Evolutionary conservation across 2,797 vertebrate species (phyloP).

Genomic region (Enteromius trimaculatus): DNA sequence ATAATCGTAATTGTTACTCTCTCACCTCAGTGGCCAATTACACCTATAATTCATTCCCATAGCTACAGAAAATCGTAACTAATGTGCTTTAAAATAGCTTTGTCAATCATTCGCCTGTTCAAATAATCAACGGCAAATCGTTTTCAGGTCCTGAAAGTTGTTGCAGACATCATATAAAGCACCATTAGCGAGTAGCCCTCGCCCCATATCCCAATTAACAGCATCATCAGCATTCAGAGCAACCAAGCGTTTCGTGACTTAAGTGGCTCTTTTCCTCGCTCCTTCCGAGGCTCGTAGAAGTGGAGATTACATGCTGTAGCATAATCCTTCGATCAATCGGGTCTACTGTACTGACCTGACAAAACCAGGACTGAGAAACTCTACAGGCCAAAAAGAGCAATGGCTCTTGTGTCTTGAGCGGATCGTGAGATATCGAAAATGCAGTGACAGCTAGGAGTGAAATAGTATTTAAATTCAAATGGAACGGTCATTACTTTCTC

Average conservation of each 20-base stretch:
- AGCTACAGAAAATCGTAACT: slow-evolving; percentile 30
- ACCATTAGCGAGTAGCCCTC: slow-evolving; percentile 59
- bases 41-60: slow-evolving; percentile 30
- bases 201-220: slow-evolving; percentile 73
- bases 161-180: slow-evolving; percentile 53
- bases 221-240: slow-evolving; percentile 64
- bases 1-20: slow-evolving; percentile 26
- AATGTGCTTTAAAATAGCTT: slow-evolving; percentile 58
- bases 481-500: slow-evolving; percentile 72
- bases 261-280: slow-evolving; percentile 65
- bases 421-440: slow-evolving; percentile 67
- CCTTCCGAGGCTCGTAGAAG: slow-evolving; percentile 35
- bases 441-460: slow-evolving; percentile 69
- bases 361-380: slow-evolving; percentile 31
- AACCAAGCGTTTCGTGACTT: slow-evolving; percentile 64
- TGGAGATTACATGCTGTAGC: slow-evolving; percentile 7
- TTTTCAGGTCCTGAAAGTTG: slow-evolving; percentile 62
- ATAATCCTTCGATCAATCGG: slow-evolving; percentile 51
- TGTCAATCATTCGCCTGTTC: slow-evolving; percentile 49
- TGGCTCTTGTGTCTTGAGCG: slow-evolving; percentile 51
- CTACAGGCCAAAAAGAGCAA: slow-evolving; percentile 27
- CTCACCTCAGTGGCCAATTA: slow-evolving; percentile 2
- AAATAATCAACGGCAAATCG: slow-evolving; percentile 47
- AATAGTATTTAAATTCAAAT: slow-evolving; percentile 78
- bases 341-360: slow-evolving; percentile 41